Evolutionary conservation across 2,888 invertebrate genomes (phyloP).

Genomic region (Ochropacha duplaris): DNA sequence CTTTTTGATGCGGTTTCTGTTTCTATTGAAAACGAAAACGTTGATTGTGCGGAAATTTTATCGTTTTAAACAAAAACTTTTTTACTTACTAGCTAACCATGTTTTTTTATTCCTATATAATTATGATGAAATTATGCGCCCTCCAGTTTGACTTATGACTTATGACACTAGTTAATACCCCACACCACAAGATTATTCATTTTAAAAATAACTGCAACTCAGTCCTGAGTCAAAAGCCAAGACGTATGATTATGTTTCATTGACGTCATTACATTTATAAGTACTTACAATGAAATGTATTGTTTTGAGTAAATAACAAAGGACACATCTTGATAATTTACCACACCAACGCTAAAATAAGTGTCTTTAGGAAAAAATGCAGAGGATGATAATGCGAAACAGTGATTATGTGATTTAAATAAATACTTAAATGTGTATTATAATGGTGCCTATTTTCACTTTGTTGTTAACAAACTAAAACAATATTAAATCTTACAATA

Average conservation of each 20-base stretch:
- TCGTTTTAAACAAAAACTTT: neutral
- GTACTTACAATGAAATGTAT: constrained; percentile 42
- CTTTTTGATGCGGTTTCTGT: neutral
- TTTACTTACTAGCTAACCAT: neutral
- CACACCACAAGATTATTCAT: constrained; percentile 2
- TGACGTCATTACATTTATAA: constrained; percentile 49
- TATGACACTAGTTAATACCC: neutral
- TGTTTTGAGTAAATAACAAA: constrained; percentile 28
- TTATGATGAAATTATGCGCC: neutral
- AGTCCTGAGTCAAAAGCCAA: constrained; percentile 17
- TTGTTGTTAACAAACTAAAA: no score
- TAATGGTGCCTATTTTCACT: no score
- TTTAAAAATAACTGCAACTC: constrained; percentile 20
- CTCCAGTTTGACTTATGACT: no score
- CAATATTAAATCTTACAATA: no score
- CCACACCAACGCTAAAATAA: neutral
- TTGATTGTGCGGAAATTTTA: neutral
- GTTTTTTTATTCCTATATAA: no score
- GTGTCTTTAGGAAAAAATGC: no score
- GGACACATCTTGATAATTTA: constrained; percentile 8
- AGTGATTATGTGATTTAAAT: no score
- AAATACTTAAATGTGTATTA: no score
- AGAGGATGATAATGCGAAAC: no score
- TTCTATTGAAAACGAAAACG: neutral
- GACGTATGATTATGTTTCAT: constrained; percentile 39